These are phyloP conservation scores for Macaca nemestrina DNA, from an alignment of 2,113 vertebrate species.

Conservation along the genomic window DNA sequence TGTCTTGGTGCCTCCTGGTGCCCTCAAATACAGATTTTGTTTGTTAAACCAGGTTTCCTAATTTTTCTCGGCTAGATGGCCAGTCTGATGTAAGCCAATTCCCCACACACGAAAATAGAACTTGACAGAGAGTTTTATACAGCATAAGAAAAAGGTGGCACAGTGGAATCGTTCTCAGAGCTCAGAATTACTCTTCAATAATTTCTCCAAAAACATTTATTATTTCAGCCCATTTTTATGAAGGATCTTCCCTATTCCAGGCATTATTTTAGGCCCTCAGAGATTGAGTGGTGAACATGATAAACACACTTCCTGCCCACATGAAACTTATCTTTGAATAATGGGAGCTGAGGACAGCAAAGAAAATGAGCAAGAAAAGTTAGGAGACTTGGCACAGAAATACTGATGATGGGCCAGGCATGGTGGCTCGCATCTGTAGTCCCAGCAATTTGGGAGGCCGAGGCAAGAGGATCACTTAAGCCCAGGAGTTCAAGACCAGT, in stretches of 20 bases:
- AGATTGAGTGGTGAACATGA: background rate
- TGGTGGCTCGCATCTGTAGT: fast-evolving
- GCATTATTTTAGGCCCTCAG: background rate
- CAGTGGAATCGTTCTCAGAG: background rate
- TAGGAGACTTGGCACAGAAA: background rate
- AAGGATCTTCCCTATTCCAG: background rate
- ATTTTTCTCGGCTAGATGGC: fast-evolving
- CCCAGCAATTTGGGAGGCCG: too few species aligned
- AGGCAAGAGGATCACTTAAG: too few species aligned
- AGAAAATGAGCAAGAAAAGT: too few species aligned
- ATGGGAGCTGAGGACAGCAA: background rate
- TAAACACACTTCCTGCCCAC: background rate
- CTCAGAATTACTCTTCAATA: background rate
- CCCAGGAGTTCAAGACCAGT: too few species aligned
- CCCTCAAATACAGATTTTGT: background rate
- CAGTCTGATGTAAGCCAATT: too few species aligned
- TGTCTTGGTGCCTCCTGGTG: background rate
- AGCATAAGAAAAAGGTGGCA: fast-evolving
- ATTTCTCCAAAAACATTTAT: background rate
- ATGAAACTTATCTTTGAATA: background rate
- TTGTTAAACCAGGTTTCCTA: background rate
- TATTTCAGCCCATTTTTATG: background rate
- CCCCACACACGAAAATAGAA: fast-evolving
- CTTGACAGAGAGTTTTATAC: background rate
- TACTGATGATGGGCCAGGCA: too few species aligned